These are phyloP conservation scores for Stegostoma tigrinum DNA, from an alignment of 2,113 vertebrate species.

Conservation along the genomic window DNA sequence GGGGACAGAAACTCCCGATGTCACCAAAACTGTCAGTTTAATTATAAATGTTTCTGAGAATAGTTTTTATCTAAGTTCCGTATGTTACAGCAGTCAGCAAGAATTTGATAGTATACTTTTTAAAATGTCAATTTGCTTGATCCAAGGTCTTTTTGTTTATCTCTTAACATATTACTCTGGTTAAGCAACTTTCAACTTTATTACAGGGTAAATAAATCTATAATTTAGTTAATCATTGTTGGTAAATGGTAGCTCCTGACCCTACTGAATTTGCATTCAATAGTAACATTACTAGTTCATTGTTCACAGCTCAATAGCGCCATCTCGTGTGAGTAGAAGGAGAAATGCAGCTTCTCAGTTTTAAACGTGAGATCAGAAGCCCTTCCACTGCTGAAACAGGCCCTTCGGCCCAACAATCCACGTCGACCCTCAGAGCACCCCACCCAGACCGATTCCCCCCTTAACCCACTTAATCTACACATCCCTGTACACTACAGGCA, in stretches of 20 bases:
- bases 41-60: neutral
- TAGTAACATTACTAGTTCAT: neutral
- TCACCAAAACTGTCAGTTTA: neutral
- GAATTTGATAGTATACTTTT: neutral
- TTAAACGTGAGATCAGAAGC: neutral
- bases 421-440: too few relatives aligned
- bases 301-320: neutral
- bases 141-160: neutral
- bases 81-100: neutral
- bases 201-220: constrained; percentile 8
- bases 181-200: neutral
- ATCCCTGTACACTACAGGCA: too few relatives aligned
- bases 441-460: too few relatives aligned
- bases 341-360: neutral
- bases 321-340: neutral
- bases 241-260: neutral
- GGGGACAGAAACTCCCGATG: neutral
- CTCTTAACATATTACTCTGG: neutral
- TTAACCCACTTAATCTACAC: too few relatives aligned
- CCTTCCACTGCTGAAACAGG: too few relatives aligned
- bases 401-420: too few relatives aligned
- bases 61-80: neutral
- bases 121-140: neutral
- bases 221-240: constrained; percentile 12
- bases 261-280: neutral